These are phyloP conservation scores for Pseudomyrmex sp. DNA, from an alignment of 1,140 invertebrate genomes.

Conservation along the genomic window DNA sequence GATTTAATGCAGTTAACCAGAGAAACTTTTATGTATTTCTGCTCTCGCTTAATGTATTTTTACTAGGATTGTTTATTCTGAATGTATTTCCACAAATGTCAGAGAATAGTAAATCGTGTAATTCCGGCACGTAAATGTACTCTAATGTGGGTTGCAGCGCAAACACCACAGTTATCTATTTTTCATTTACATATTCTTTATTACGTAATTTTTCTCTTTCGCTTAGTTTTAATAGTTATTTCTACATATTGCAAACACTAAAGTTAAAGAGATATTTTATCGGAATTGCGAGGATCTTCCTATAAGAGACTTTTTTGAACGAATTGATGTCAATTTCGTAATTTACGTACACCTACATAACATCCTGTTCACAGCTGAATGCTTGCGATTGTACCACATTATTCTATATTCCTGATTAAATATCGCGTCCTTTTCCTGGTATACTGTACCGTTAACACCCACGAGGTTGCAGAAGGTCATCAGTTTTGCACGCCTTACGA, in stretches of 20 bases:
- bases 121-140: neutral
- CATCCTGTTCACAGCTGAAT: neutral
- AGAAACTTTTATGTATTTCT: conserved; percentile 60
- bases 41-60: neutral
- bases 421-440: conserved; percentile 26
- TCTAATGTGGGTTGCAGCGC: neutral
- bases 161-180: neutral
- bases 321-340: neutral
- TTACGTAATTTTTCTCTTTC: neutral
- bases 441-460: conserved; percentile 36
- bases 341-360: neutral
- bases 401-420: conserved; percentile 47
- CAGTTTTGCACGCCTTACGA: conserved; percentile 12
- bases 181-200: neutral
- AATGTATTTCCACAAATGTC: neutral
- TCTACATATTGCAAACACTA: neutral
- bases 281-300: conserved; percentile 18
- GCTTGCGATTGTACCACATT: conserved; percentile 1
- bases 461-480: conserved; percentile 56
- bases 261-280: neutral
- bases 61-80: neutral
- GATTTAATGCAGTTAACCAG: conserved; percentile 50
- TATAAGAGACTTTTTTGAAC: neutral
- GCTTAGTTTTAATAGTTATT: neutral
- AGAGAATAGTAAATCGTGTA: neutral